Evolutionary conservation across 2,797 vertebrate genomes (phyloP).

Genomic region (Melanogrammus aeglefinus): DNA sequence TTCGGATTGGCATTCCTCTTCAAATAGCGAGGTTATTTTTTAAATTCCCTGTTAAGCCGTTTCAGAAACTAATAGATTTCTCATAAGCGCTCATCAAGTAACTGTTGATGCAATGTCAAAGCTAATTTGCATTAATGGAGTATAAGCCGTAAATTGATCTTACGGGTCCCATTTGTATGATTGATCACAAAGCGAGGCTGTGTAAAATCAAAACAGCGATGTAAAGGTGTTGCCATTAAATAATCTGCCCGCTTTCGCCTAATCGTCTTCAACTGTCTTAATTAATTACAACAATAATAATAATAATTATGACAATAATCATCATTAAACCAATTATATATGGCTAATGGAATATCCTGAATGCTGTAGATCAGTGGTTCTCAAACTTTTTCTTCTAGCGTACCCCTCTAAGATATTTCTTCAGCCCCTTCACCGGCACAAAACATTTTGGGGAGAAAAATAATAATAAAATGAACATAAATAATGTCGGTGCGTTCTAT

Average conservation of each 20-base stretch:
- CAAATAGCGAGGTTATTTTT: slow-evolving; percentile 29
- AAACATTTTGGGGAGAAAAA: no score
- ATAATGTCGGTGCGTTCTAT: no score
- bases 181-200: slow-evolving; percentile 53
- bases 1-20: slow-evolving; percentile 25
- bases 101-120: slow-evolving; percentile 40
- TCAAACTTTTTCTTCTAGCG: no score
- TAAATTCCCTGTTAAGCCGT: slow-evolving; percentile 47
- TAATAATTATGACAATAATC: not conserved
- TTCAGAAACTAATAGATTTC: slow-evolving; percentile 55
- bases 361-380: not conserved
- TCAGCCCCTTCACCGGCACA: no score
- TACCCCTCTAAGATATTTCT: no score
- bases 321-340: not conserved
- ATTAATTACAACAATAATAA: not conserved
- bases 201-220: slow-evolving; percentile 53
- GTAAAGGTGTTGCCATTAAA: slow-evolving; percentile 45
- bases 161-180: slow-evolving; percentile 63
- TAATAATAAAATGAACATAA: no score
- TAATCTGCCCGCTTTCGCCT: slow-evolving; percentile 30
- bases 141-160: slow-evolving; percentile 62
- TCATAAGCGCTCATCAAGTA: slow-evolving; percentile 59
- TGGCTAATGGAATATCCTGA: not conserved
- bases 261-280: not conserved
- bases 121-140: slow-evolving; percentile 65